phyloP scores from a whole-genome alignment of 2,113 vertebrate genomes.

The Heterotis niloticus region DNA sequence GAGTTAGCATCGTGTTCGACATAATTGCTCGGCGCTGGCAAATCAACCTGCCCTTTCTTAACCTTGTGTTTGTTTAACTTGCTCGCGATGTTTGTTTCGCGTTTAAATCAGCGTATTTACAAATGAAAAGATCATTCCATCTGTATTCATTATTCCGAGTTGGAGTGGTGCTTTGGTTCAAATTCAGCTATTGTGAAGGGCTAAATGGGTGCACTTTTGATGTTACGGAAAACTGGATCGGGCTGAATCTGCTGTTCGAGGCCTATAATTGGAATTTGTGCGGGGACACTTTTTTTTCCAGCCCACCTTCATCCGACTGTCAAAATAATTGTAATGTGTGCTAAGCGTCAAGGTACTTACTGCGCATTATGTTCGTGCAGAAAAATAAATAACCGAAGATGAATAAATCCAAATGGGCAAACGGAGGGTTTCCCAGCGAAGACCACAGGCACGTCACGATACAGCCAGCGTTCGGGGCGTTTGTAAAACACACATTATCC shows the following conservation, averaged over 20 bases:
- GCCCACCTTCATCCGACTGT: neutral
- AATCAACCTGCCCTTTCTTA: conserved; percentile 59
- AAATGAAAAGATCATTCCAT: conserved; percentile 55
- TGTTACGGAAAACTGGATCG: neutral
- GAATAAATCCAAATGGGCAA: neutral
- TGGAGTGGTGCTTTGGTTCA: conserved; percentile 21
- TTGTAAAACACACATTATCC: neutral
- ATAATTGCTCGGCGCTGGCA: conserved; percentile 64
- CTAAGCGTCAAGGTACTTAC: neutral
- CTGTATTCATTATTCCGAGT: conserved; percentile 51
- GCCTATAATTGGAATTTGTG: neutral
- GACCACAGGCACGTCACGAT: too few species aligned
- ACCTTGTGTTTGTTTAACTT: conserved; percentile 51
- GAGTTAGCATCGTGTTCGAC: conserved; percentile 59
- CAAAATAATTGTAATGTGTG: too few species aligned
- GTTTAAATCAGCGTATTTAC: conserved; percentile 58
- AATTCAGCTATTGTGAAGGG: conserved; percentile 13
- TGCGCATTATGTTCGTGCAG: neutral
- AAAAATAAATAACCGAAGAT: neutral
- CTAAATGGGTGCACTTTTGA: conserved; percentile 1
- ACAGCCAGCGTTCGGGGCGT: neutral
- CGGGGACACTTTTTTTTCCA: neutral
- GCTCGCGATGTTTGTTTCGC: conserved; percentile 56
- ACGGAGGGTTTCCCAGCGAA: neutral
- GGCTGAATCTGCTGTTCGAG: neutral